phyloP scores from a whole-genome alignment of 2,797 vertebrate genomes.

The Bovichtus diacanthus region DNA sequence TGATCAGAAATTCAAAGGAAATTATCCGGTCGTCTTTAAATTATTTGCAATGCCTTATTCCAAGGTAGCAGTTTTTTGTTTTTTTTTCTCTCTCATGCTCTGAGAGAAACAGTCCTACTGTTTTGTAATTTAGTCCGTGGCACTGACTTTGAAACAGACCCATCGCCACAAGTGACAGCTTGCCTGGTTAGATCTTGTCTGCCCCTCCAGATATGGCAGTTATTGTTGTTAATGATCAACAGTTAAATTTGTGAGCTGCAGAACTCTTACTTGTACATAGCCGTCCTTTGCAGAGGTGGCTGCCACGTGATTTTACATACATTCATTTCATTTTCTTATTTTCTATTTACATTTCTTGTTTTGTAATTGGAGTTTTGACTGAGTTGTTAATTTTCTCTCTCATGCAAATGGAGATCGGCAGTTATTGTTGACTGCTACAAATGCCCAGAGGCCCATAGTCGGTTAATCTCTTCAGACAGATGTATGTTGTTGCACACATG shows the following conservation, averaged over 20 bases:
- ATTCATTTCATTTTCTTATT: not conserved
- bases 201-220: slow-evolving; percentile 4
- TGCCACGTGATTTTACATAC: not conserved
- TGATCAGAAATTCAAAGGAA: not conserved
- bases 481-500: slow-evolving; percentile 52
- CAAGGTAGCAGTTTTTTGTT: not conserved
- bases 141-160: not conserved
- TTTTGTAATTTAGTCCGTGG: not conserved
- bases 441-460: slow-evolving; percentile 30
- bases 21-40: not conserved
- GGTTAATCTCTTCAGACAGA: slow-evolving; percentile 51
- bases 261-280: not conserved
- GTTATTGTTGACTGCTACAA: slow-evolving; percentile 16
- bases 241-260: slow-evolving; percentile 15
- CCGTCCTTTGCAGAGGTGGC: not conserved
- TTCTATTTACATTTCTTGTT: not conserved
- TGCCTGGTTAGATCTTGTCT: not conserved
- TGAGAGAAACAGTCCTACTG: not conserved
- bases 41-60: slow-evolving; percentile 5
- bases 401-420: slow-evolving; percentile 4
- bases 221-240: slow-evolving; percentile 37
- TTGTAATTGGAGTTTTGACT: not conserved
- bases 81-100: no score
- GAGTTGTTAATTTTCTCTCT: not conserved
- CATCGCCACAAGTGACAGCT: not conserved